phyloP scores from a whole-genome alignment of 35 echinoderm and acorn worm genomes.

The Holothuria glaberrima region DNA sequence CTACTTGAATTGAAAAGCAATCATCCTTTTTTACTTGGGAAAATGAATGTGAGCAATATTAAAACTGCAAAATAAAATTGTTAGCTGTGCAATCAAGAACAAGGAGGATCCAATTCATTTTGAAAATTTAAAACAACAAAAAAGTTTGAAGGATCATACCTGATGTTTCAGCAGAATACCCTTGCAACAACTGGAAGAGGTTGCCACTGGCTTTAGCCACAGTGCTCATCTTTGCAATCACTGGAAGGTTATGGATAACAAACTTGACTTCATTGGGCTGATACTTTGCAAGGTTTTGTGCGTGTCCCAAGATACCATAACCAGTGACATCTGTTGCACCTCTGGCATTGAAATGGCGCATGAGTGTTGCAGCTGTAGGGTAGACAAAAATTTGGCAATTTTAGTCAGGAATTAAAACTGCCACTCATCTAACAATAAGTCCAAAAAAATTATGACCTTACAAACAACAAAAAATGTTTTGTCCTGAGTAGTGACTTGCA shows the following conservation, averaged over 20 bases:
- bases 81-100: too few relatives aligned
- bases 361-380: conserved; percentile 76
- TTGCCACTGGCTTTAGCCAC: conserved; percentile 86
- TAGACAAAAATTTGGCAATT: background rate
- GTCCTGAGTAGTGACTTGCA: too few relatives aligned
- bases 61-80: too few relatives aligned
- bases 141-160: conserved; percentile 46
- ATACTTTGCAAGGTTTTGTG: conserved; percentile 77
- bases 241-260: conserved; percentile 94
- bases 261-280: conserved; percentile 94
- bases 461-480: too few relatives aligned
- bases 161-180: conserved; percentile 94
- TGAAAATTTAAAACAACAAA: too few relatives aligned
- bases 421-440: background rate
- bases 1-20: too few relatives aligned
- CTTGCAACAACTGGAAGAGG: conserved; percentile 88
- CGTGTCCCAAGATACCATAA: conserved; percentile 96
- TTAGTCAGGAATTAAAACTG: too few relatives aligned
- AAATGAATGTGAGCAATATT: too few relatives aligned
- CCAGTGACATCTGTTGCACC: conserved; percentile 93
- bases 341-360: conserved; percentile 86
- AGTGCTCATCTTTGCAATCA: conserved; percentile 94
- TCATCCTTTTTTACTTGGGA: too few relatives aligned
- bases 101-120: too few relatives aligned
- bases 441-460: background rate